phyloP scores from a whole-genome alignment of 2,113 vertebrate species.

The Microcebus jonahi region DNA sequence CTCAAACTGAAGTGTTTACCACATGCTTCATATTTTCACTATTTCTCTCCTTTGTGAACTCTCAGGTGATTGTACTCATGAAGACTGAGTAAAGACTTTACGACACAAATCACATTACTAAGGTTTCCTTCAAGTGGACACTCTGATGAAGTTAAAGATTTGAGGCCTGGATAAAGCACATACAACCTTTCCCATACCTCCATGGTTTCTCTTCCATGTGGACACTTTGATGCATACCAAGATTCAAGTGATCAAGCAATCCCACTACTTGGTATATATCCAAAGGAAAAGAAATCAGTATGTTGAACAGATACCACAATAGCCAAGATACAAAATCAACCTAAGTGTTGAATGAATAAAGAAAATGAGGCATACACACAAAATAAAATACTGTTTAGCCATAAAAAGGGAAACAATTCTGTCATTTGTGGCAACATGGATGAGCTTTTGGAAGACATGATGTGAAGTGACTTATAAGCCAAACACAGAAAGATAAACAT shows the following conservation, averaged over 20 bases:
- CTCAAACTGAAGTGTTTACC: background rate
- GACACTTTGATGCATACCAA: too few relatives aligned
- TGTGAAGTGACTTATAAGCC: background rate
- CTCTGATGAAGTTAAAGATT: background rate
- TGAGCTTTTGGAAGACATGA: background rate
- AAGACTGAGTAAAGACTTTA: background rate
- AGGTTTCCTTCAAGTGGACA: background rate
- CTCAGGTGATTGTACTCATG: background rate
- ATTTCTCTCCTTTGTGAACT: slow-evolving; percentile 51
- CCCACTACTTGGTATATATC: background rate
- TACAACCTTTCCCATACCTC: background rate
- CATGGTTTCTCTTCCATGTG: background rate
- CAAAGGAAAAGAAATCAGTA: background rate
- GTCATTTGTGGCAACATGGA: background rate
- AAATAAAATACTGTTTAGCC: background rate
- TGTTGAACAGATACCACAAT: background rate
- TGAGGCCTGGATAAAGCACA: background rate
- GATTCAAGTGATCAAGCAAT: background rate
- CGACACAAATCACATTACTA: background rate
- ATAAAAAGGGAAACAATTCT: background rate
- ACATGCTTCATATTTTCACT: background rate
- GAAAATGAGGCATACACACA: background rate
- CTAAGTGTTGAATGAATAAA: background rate
- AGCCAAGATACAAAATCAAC: background rate
- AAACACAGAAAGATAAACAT: background rate